These are phyloP conservation scores for Melanaphis sacchari DNA, from an alignment of 1,140 invertebrate genomes.

Conservation along the genomic window DNA sequence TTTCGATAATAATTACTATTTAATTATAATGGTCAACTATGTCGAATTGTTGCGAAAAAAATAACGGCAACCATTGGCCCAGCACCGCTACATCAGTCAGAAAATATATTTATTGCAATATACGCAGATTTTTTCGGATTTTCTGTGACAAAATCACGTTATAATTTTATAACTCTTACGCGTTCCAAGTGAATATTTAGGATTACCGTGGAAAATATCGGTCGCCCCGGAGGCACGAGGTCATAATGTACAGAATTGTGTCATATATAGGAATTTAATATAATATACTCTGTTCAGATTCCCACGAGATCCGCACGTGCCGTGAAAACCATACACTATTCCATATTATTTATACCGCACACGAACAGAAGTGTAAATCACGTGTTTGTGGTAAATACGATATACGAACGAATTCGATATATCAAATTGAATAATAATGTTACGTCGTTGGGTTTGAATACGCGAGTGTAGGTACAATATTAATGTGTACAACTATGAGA, in stretches of 20 bases:
- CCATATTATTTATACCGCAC: neutral
- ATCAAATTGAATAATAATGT: neutral
- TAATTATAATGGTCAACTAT: neutral
- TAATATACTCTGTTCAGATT: neutral
- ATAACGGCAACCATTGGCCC: too few species aligned
- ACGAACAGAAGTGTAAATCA: slow-evolving; percentile 3
- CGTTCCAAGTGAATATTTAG: neutral
- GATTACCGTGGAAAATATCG: neutral
- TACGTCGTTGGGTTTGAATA: neutral
- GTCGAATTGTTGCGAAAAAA: neutral
- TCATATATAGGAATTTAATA: neutral
- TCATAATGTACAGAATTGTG: neutral
- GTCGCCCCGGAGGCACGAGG: neutral
- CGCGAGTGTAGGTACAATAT: neutral
- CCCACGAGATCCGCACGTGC: neutral
- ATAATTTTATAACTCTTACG: neutral
- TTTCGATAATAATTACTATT: neutral
- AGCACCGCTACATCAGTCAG: neutral
- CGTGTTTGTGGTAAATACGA: neutral
- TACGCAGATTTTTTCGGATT: neutral
- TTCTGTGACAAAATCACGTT: neutral
- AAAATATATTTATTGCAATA: neutral
- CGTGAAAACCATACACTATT: neutral
- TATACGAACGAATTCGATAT: neutral
- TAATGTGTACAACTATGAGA: too few species aligned